A percentile compares a stretch with the other conserved stretches of the same genome.
Conservation (phyloP, 1,140 invertebrate genomes). For the Sinonovacula constricta region DNA sequence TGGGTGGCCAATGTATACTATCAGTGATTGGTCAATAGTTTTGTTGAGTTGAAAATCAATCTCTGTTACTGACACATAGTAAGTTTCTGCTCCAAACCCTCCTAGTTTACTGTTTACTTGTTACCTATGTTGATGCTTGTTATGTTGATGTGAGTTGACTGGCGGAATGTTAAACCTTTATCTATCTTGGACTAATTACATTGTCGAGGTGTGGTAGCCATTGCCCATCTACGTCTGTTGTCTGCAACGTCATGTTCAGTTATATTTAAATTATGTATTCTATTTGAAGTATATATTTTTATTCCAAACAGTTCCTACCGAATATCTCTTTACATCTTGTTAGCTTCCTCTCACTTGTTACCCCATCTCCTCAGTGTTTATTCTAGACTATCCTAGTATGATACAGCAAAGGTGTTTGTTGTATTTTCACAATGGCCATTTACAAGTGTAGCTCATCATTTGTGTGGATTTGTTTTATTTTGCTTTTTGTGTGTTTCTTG, state of each 20-base stretch:
- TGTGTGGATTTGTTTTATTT: too few relatives aligned
- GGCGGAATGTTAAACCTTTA: slow-evolving; percentile 41
- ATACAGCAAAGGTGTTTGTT: background rate
- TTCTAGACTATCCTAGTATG: too few relatives aligned
- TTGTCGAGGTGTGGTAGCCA: slow-evolving; percentile 50
- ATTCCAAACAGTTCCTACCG: background rate
- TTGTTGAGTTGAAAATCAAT: background rate
- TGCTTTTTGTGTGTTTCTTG: too few relatives aligned
- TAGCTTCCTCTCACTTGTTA: background rate
- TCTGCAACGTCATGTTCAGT: background rate
- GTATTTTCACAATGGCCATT: too few relatives aligned
- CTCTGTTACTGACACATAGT: background rate
- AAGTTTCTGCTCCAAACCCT: background rate
- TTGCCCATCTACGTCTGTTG: slow-evolving; percentile 33
- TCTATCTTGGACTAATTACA: slow-evolving; percentile 38
- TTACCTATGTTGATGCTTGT: background rate
- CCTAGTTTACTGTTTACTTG: background rate
- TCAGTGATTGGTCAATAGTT: background rate
- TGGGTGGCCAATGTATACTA: background rate
- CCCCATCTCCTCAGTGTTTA: background rate
- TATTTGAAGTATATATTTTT: background rate
- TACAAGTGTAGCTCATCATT: too few relatives aligned
- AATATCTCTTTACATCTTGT: too few relatives aligned
- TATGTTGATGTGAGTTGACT: slow-evolving; percentile 1
- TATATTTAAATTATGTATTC: background rate